Base-by-base conservation (phyloP, 2,888 invertebrate species). In the Dasysyrphus albostriatus region DNA sequence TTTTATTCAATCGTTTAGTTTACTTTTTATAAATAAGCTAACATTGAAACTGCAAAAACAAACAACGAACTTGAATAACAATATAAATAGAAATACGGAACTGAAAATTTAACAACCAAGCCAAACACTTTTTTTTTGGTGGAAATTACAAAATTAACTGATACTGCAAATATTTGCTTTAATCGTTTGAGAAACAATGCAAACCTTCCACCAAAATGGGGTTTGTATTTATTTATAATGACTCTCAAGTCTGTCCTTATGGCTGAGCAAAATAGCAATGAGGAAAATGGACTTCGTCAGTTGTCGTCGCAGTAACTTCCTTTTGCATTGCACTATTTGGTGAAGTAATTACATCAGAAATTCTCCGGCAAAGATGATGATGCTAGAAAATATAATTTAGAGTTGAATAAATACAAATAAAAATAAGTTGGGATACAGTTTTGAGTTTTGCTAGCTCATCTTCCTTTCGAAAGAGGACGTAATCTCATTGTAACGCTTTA, bases 111-210 rank as follows among this genome's bases (percentile, higher is more conserved):
- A n/a, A 73, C 54, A 10, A 56, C 56, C 49, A 24, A 63, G 56
- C 39, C 69, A 79, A 79, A 63, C 29, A 78, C 10, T 70, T 37
- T 44, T 47, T 49, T 34, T 67, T 12, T 9, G 5, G 44, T 10
- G 61, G n/a, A 72, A 87, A 70, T 63, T 83, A 51, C 44, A 51
- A 83, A 87, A 83, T 78, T 87, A 87, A 87, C 85, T 83, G 78
- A 87, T 83, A 78, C 69, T 37, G 63, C 78, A 82, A 87, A 87
- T 87, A 87, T 87, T 87, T 87, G 63, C 70, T 65, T 87, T 74
- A 65, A 74, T 74, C 77, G 76, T 75, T 78, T 69, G 73, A 42
- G 9, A 82, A 82, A 83, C 85, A 87, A 87, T 87, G 69, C 69
- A 61, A 77, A 84, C 75, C 67, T 61, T 69, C 29, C 5, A 54